Conservation (phyloP, 2,888 invertebrate genomes). For the Tinea trinotella region DNA sequence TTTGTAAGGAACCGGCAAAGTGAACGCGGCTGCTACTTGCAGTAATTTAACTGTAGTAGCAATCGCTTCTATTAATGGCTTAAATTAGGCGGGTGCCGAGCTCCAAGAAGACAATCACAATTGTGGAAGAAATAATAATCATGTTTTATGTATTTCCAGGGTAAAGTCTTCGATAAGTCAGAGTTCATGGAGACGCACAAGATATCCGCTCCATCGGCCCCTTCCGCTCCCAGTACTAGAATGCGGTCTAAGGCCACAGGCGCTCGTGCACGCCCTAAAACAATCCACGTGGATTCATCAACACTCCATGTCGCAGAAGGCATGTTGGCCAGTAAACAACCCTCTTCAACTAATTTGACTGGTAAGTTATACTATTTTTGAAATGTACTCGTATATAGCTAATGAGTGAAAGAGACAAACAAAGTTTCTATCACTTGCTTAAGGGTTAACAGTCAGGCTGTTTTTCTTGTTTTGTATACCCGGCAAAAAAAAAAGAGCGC, state of each 20-base stretch:
- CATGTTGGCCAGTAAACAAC: constrained; percentile 82
- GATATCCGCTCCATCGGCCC: constrained; percentile 58
- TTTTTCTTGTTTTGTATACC: too few species aligned
- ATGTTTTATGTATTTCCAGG: too few species aligned
- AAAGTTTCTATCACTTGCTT: neutral
- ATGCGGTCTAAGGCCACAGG: constrained; percentile 76
- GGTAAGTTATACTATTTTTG: constrained; percentile 76
- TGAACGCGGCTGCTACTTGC: too few species aligned
- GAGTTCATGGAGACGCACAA: constrained; percentile 55
- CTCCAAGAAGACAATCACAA: too few species aligned
- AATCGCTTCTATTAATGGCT: too few species aligned
- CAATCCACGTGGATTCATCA: constrained; percentile 90
- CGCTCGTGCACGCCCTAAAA: constrained; percentile 87
- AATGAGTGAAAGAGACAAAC: neutral
- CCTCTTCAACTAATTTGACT: constrained; percentile 86
- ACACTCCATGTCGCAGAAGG: constrained; percentile 85
- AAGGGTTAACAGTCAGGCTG: neutral
- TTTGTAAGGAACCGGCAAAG: too few species aligned
- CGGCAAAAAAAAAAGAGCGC: too few species aligned
- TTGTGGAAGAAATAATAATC: too few species aligned
- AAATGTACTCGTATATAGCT: neutral
- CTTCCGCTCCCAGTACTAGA: constrained; percentile 52
- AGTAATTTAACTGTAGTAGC: too few species aligned
- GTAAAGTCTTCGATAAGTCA: constrained; percentile 82
- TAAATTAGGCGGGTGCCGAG: too few species aligned